Percentiles rank a stretch among this genome's conserved stretches.
Evolutionary conservation across 2,888 invertebrate genomes (phyloP).

Genomic region (Luperina nickerlii): DNA sequence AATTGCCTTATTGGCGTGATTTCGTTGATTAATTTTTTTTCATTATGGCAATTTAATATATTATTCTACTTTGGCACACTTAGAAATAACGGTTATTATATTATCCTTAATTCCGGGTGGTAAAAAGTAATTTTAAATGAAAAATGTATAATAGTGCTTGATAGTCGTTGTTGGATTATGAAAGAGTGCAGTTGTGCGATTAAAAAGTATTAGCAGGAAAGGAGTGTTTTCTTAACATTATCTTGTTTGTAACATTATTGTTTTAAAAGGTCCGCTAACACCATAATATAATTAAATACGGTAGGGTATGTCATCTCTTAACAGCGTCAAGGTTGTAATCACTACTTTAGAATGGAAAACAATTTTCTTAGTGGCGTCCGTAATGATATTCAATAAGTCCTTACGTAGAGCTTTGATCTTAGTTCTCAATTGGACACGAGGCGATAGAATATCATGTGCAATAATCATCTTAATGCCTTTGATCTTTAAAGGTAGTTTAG

Average conservation of each 20-base stretch:
- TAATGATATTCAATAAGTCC: conserved; percentile 13
- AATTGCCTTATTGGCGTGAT: not conserved
- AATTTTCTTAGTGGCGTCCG: conserved; percentile 12
- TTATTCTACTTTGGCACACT: not conserved
- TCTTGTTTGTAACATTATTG: not conserved
- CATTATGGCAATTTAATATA: no score
- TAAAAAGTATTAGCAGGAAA: not conserved
- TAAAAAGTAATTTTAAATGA: not conserved
- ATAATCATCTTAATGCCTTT: not conserved
- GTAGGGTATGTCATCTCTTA: not conserved
- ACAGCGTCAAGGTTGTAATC: not conserved
- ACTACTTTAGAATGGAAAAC: not conserved
- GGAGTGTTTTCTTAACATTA: not conserved
- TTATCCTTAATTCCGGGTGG: not conserved
- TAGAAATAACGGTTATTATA: not conserved
- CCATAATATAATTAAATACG: not conserved
- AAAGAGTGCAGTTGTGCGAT: not conserved
- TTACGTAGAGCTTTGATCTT: not conserved
- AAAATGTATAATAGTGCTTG: not conserved
- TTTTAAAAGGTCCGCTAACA: not conserved
- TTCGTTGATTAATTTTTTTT: no score
- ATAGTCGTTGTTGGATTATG: not conserved
- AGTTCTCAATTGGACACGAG: conserved; percentile 9
- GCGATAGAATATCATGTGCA: not conserved
- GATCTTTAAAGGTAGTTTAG: no score